Percentiles rank a stretch among this genome's conserved stretches.
Conservation (phyloP, 2,888 invertebrate species). For the Taenaris catops region DNA sequence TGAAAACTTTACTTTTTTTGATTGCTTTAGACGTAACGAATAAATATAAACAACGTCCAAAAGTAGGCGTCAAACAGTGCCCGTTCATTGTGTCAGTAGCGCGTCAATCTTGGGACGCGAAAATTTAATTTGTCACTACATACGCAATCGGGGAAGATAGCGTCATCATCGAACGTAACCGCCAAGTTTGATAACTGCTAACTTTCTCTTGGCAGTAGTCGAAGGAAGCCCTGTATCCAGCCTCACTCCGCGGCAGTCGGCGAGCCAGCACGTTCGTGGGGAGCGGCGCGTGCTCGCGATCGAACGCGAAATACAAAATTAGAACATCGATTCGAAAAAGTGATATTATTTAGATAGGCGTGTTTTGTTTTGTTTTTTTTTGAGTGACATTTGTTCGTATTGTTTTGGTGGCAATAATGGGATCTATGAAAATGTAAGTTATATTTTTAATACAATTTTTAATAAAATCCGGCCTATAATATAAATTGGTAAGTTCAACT, state of each 20-base stretch:
- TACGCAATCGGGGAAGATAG: slow-evolving; percentile 70
- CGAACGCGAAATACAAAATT: slow-evolving; percentile 36
- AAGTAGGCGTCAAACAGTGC: slow-evolving; percentile 51
- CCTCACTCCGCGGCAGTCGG: slow-evolving; percentile 55
- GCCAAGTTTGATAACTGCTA: slow-evolving; percentile 71
- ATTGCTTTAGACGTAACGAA: background rate
- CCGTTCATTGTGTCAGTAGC: slow-evolving; percentile 71
- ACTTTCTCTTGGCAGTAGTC: slow-evolving; percentile 56
- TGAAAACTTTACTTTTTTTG: no score
- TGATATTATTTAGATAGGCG: slow-evolving; percentile 36
- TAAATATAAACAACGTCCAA: slow-evolving; percentile 20
- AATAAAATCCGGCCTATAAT: no score
- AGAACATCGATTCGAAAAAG: slow-evolving; percentile 32
- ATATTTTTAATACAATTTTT: slow-evolving; percentile 14
- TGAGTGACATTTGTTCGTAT: slow-evolving; percentile 44
- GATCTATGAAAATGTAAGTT: slow-evolving; percentile 61
- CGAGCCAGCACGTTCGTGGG: slow-evolving; percentile 57
- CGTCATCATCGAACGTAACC: slow-evolving; percentile 75
- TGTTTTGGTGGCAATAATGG: slow-evolving; percentile 50
- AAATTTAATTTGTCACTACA: slow-evolving; percentile 71
- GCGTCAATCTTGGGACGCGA: slow-evolving; percentile 51
- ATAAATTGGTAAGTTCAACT: slow-evolving; percentile 27
- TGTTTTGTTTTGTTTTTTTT: slow-evolving; percentile 30
- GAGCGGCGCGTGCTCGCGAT: slow-evolving; percentile 52
- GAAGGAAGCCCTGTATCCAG: slow-evolving; percentile 32